Evolutionary conservation across 1,140 invertebrate species (phyloP), one percentile per base, ranked within the genome.

Genomic region (Apis florea): DNA sequence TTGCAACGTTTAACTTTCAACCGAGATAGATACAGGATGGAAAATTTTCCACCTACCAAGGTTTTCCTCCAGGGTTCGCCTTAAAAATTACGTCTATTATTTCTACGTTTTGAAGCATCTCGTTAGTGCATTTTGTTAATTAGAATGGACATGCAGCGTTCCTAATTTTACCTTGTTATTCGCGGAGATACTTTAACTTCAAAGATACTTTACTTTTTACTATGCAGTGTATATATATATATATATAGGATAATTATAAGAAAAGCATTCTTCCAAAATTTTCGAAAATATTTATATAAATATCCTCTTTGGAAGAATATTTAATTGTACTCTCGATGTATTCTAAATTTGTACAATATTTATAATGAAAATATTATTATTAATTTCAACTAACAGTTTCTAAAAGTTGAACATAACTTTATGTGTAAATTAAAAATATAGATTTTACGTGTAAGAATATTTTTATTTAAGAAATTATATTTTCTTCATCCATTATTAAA

Each of bases 1-100:
- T 74, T 26, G 47, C 58, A 26, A 47, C 56, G 40, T 61, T 74
- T 49, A 74, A 51, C 47, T 58, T 74, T 49, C 40, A 13, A 49
- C 15, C 72, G n/a, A 13, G 40, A 63, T 15, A 13, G 40, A 63
- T 15, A 10, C 69, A 1, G 6, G 13, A 19, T 19, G 26, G 26
- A 56, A 54, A 61, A 74, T 61, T 47, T 26, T 26, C n/a, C 26
- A n/a, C 26, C 26, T 15, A 1, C 53, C n/a, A n/a, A n/a, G n/a
- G 70, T 54, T 54, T 19, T 31, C 24, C 19, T 19, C 0, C 12
- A 61, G 10, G 17, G n/a, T 26, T 26, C 17, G 1, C 17, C 49
- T 26, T 49, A 63, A 61, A 24, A 58, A 73, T 73, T 58, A 10
- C 6, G 9, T 24, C 17, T 13, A 51, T 21, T 54, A 19, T 70